Percentiles rank a stretch among this genome's conserved stretches.
These are phyloP conservation scores for Drosophila sp. DNA, from an alignment of 1,140 invertebrate genomes.

Conservation along the genomic window DNA sequence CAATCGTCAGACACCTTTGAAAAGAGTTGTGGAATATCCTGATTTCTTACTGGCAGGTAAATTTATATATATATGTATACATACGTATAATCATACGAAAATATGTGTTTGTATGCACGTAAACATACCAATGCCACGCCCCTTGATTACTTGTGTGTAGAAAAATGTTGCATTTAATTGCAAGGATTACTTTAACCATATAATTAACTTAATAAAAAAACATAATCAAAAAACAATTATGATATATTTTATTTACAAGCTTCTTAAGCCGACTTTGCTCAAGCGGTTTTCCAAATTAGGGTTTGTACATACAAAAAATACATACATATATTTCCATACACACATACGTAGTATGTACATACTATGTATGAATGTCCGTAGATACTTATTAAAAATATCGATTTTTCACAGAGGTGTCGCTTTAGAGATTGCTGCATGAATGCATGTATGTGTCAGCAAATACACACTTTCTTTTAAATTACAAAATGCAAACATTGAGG, in stretches of 20 bases:
- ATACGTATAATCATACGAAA: not conserved
- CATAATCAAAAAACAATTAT: not conserved
- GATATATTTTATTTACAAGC: constrained; percentile 4
- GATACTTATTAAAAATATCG: constrained; percentile 47
- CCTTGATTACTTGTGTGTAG: constrained; percentile 7
- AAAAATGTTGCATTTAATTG: not conserved
- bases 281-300: constrained; percentile 19
- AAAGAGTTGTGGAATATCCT: not conserved
- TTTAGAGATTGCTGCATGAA: constrained; percentile 8
- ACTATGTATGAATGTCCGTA: constrained; percentile 21
- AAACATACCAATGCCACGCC: constrained; percentile 19
- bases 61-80: not conserved
- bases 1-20: not conserved
- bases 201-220: not conserved
- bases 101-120: not conserved
- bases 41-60: constrained; percentile 1
- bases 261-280: constrained; percentile 9
- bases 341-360: constrained; percentile 8
- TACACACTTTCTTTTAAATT: constrained; percentile 2
- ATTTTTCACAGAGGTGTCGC: constrained; percentile 43
- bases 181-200: not conserved
- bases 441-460: constrained; percentile 11
- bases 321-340: constrained; percentile 4
- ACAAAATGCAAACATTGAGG: not conserved
- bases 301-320: constrained; percentile 18